These are phyloP conservation scores for Tipula vernalis DNA, from an alignment of 2,888 invertebrate species.

Conservation along the genomic window DNA sequence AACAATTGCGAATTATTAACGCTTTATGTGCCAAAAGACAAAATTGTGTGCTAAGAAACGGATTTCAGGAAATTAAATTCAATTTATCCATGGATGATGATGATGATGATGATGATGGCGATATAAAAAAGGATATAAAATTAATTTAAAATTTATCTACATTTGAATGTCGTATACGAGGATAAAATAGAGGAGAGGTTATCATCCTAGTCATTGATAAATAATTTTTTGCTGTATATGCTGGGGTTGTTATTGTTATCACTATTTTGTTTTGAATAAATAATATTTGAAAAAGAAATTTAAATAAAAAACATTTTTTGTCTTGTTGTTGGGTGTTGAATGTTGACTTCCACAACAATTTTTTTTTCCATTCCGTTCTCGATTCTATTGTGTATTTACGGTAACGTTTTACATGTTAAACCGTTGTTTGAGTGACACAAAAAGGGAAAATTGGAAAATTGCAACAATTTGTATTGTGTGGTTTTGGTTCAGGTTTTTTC, in stretches of 20 bases:
- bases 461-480: neutral
- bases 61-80: neutral
- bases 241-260: neutral
- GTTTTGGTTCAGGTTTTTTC: neutral
- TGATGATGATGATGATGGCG: neutral
- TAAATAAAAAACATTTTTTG: neutral
- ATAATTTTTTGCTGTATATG: neutral
- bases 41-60: neutral
- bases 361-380: neutral
- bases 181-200: neutral
- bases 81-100: neutral
- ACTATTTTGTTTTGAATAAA: neutral
- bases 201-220: constrained; percentile 4
- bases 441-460: neutral
- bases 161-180: neutral
- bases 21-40: neutral
- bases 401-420: neutral
- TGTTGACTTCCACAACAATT: neutral
- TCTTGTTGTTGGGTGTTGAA: neutral
- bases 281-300: neutral
- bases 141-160: neutral
- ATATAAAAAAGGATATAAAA: neutral
- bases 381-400: neutral
- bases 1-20: neutral
- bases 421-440: neutral